Percentiles rank a stretch among this genome's conserved stretches.
Conservation (phyloP, 1,140 invertebrate species). For the Eumeta japonica region DNA sequence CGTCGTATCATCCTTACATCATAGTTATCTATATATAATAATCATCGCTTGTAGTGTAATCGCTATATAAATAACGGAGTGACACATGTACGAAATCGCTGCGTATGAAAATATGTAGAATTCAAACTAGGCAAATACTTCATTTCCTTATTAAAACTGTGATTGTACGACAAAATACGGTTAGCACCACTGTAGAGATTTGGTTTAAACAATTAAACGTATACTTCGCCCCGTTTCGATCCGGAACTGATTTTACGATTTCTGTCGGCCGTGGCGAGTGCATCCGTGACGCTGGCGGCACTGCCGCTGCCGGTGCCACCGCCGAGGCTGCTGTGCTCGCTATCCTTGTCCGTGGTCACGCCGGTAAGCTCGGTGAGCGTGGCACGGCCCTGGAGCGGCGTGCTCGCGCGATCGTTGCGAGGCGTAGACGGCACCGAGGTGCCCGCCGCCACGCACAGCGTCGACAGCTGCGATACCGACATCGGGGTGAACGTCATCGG, state of each 20-base stretch:
- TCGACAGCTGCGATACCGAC: slow-evolving; percentile 43
- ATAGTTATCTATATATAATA: too few species aligned
- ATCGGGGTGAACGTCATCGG: slow-evolving; percentile 40
- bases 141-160: too few species aligned
- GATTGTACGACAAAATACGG: too few species aligned
- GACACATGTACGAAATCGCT: too few species aligned
- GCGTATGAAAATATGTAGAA: too few species aligned
- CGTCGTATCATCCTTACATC: too few species aligned
- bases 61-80: too few species aligned
- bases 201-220: too few species aligned
- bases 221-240: slow-evolving; percentile 59
- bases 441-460: slow-evolving; percentile 33
- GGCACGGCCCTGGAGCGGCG: slow-evolving; percentile 22
- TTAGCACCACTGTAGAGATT: too few species aligned
- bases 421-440: slow-evolving; percentile 47
- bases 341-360: slow-evolving; percentile 29
- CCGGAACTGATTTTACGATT: slow-evolving; percentile 29
- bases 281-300: slow-evolving; percentile 24
- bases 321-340: slow-evolving; percentile 25
- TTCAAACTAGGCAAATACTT: too few species aligned
- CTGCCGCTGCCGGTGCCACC: slow-evolving; percentile 13
- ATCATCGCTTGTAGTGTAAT: too few species aligned
- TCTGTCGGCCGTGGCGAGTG: slow-evolving; percentile 24
- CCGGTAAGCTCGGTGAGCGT: slow-evolving; percentile 36
- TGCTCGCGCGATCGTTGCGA: slow-evolving; percentile 20